A percentile compares a stretch with the other conserved stretches of the same genome.
phyloP scores from a whole-genome alignment of 2,113 vertebrate species.

The Ceuthmochares aereus region DNA sequence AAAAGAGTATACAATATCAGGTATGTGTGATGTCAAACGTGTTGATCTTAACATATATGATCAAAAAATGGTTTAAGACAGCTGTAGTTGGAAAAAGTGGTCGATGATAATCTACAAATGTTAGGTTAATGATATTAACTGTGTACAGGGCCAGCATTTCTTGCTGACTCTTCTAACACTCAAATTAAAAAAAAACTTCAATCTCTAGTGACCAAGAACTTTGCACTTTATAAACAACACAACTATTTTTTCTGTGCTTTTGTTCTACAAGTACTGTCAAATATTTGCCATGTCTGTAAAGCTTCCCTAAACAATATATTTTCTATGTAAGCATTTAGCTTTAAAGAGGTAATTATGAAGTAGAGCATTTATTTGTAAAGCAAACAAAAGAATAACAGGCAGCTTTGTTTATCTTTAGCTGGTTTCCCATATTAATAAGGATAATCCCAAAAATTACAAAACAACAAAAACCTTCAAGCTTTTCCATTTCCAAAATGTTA shows the following conservation, averaged over 20 bases:
- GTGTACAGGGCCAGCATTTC: neutral
- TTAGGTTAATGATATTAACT: neutral
- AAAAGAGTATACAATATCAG: neutral
- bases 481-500: neutral
- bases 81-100: neutral
- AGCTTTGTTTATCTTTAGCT: conserved; percentile 12
- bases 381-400: neutral
- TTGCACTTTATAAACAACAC: neutral
- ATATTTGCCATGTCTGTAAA: conserved; percentile 2
- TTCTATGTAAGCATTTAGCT: neutral
- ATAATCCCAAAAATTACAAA: conserved; percentile 30
- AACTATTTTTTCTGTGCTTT: neutral
- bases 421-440: conserved; percentile 13
- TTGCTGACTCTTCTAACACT: neutral
- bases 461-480: neutral
- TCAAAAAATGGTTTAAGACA: neutral
- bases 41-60: neutral
- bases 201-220: neutral
- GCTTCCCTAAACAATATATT: neutral
- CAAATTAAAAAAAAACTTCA: neutral
- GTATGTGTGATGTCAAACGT: neutral
- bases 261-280: neutral
- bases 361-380: neutral
- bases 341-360: neutral
- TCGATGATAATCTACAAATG: neutral